Evolutionary conservation across 1,140 invertebrate genomes (phyloP), one percentile per base, ranked within the genome.

Genomic region (Aphidius ervi): DNA sequence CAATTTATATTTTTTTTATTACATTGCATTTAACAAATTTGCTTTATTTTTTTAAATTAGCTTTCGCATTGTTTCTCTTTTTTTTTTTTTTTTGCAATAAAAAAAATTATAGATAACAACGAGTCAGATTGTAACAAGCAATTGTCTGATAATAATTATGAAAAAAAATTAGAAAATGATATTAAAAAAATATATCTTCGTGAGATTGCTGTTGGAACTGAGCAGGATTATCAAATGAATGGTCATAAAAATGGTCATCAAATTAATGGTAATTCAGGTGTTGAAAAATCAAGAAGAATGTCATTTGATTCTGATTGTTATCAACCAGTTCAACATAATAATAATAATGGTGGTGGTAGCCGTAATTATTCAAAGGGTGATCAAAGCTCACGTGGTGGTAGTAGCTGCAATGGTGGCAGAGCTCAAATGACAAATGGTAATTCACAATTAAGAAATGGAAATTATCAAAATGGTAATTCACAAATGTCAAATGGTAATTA

Each of bases 201-300:
- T 7, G 78, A 80, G 59, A 69, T 80, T 3, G 78, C 77, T 2
- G 77, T 79, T 5, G 77, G 76, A 20, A 75, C 78, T 0, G 77
- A 80, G 6, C 67, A 70, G 0, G 77, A 79, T 41, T 64, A 69
- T n/a, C 64, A 66, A 20, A 58, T 57, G 7, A 59, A 58, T 5
- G 65, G 69, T 0, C 43, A 45, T 40, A 9, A 39, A 48, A 57
- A 53, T 53, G n/a, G 9, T 4, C 55, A 10, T 63, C 61, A 62
- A 65, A 31, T 31, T 3, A 66, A 52, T 58, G 63, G 42, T n/a
- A 43, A 9, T 56, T 69, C 37, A 9, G 2, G 47, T 5, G 64
- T 71, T 43, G 73, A 73, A 31, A 74, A 73, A 56, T 66, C 70
- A 2, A 63, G 65, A 55, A 65, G 71, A 52, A 65, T 62, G 46